Base-by-base conservation (phyloP, 2,888 invertebrate species). In the Ophion slaviceki region DNA sequence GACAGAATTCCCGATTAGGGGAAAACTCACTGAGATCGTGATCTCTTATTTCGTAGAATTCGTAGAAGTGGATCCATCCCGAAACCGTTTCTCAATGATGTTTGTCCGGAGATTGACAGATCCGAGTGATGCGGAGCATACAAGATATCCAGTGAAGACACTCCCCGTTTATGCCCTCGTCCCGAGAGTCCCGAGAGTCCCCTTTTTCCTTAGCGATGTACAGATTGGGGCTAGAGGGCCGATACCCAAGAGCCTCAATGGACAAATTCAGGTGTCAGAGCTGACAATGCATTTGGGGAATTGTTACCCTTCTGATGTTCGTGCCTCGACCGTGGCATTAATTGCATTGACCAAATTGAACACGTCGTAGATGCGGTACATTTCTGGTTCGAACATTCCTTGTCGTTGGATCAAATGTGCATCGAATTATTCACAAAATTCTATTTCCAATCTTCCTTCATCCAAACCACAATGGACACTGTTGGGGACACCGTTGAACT, bases 1-100 rank as follows among this genome's bases (percentile, higher is more conserved):
- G n/a, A 59, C 75, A 32, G 64, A 70, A 70, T 75, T 59, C 40
- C 20, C 45, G 64, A 66, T 80, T 70, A 64, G 47, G 28, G 47
- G 32, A 24, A 61, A 81, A 67, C 59, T 72, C 17, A 59, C 4
- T 17, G 59, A 14, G 72, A 72, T 72, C 59, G 14, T 47, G 36
- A 36, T 72, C 59, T 57, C 20, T 59, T 40, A 10, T n/a, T 72
- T 59, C 70, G 72, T 72, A 59, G 72, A 36, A 59, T 72, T 59
- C 8, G 32, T 57, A 59, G 59, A 59, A 28, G 53, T 53, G 36
- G 36, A 47, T 11, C 8, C 67, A n/a, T 67, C 40, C 40, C 7
- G 2, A 11, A 71, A 32, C 71, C 7, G 59, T 36, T 71, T 32
- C n/a, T 59, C 59, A 59, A 59, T 59, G 32, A 57, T 71, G 32